These are phyloP conservation scores for Macrocentrus cingulum DNA, from an alignment of 1,140 invertebrate genomes.

Conservation along the genomic window DNA sequence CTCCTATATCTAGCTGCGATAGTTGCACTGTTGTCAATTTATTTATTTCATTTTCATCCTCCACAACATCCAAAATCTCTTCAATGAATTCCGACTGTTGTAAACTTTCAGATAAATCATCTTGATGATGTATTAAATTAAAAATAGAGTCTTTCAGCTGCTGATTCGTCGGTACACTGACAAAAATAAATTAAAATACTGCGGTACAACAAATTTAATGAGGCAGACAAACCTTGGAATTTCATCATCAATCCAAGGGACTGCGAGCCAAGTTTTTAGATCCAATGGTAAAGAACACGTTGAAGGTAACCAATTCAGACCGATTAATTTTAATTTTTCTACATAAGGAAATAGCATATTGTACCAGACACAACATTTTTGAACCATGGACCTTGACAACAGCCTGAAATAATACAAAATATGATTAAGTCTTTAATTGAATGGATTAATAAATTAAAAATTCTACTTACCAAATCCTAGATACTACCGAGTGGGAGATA, in stretches of 20 bases:
- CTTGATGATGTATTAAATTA: slow-evolving; percentile 32
- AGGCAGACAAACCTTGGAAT: slow-evolving; percentile 30
- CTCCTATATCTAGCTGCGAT: too few species aligned
- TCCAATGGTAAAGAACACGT: slow-evolving; percentile 55
- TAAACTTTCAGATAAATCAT: slow-evolving; percentile 16
- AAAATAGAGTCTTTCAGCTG: slow-evolving; percentile 35
- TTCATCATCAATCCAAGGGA: slow-evolving; percentile 55
- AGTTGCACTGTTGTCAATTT: too few species aligned
- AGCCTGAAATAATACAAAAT: slow-evolving; percentile 37
- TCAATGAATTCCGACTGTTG: slow-evolving; percentile 4
- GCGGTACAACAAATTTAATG: slow-evolving; percentile 13
- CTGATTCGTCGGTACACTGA: slow-evolving; percentile 20
- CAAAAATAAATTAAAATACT: slow-evolving; percentile 1
- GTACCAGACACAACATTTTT: slow-evolving; percentile 61
- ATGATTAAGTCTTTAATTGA: too few species aligned
- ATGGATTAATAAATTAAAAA: background rate
- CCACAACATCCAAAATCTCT: background rate
- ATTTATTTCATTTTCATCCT: too few species aligned
- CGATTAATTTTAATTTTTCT: slow-evolving; percentile 52
- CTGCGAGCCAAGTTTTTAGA: slow-evolving; percentile 58
- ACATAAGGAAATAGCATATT: slow-evolving; percentile 51
- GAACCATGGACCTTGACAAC: slow-evolving; percentile 54
- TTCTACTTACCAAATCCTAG: slow-evolving; percentile 60
- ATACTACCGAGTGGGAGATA: slow-evolving; percentile 60
- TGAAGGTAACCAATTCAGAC: slow-evolving; percentile 57